Evolutionary conservation across 1,140 invertebrate genomes (phyloP).

Genomic region (Eciton burchellii): DNA sequence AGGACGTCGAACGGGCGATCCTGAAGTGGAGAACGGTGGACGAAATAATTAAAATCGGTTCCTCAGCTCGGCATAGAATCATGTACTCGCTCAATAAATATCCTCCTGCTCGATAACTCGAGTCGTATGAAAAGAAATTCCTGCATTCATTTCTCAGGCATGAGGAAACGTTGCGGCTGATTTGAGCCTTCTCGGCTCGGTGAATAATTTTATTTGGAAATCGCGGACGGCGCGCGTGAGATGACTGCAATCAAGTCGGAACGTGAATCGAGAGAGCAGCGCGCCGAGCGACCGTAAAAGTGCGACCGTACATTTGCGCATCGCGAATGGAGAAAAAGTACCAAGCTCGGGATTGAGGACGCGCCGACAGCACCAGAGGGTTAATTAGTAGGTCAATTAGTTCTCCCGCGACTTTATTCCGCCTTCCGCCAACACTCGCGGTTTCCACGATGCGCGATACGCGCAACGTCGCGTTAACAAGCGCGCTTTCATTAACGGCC

Average conservation of each 20-base stretch:
- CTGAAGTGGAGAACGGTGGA: neutral
- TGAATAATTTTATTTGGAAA: constrained; percentile 30
- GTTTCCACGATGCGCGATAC: constrained; percentile 20
- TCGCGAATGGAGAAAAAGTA: constrained; percentile 44
- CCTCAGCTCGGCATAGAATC: neutral
- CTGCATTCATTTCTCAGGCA: neutral
- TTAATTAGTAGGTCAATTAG: constrained; percentile 45
- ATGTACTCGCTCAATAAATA: neutral
- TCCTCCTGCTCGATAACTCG: neutral
- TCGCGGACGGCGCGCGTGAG: neutral
- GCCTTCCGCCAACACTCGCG: constrained; percentile 9
- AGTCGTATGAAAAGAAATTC: neutral
- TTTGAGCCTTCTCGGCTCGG: neutral
- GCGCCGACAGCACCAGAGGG: neutral
- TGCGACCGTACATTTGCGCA: constrained; percentile 36
- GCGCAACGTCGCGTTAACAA: constrained; percentile 1
- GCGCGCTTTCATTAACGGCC: neutral
- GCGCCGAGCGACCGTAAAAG: constrained; percentile 15
- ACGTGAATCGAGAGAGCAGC: constrained; percentile 1
- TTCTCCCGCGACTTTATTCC: constrained; percentile 29
- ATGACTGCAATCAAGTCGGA: constrained; percentile 10
- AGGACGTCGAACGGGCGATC: neutral
- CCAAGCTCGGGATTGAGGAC: constrained; percentile 34
- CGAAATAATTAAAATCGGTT: neutral
- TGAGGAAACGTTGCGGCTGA: neutral